A percentile compares a stretch with the other conserved stretches of the same genome.
phyloP scores from a whole-genome alignment of 2,113 vertebrate genomes.

The Todiramphus saurophagus region DNA sequence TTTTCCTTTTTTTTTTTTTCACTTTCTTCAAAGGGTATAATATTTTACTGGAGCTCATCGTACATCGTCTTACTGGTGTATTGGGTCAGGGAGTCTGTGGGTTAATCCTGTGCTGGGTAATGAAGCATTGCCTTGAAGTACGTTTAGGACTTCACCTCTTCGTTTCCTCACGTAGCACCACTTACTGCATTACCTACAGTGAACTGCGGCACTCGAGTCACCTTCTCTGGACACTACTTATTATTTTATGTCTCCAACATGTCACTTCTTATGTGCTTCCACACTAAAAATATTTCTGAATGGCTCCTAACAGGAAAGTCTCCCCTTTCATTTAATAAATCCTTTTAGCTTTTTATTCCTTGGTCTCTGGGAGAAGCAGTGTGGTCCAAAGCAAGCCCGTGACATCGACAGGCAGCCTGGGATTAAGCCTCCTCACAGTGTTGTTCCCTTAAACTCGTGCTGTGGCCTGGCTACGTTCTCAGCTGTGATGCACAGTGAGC shows the following conservation, averaged over 20 bases:
- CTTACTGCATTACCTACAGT: background rate
- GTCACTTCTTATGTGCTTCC: background rate
- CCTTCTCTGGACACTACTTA: slow-evolving; percentile 24
- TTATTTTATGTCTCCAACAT: slow-evolving; percentile 11
- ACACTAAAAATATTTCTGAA: slow-evolving; percentile 18
- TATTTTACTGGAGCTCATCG: background rate
- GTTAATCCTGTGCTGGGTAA: background rate
- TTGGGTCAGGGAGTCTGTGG: background rate
- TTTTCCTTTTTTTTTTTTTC: no score
- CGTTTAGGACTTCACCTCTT: background rate
- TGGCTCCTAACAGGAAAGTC: background rate
- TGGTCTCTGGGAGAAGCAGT: fast-evolving
- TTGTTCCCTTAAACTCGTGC: background rate
- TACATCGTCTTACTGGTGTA: background rate
- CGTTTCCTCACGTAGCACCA: fast-evolving
- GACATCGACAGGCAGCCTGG: background rate
- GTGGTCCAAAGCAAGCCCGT: background rate
- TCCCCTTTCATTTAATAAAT: background rate
- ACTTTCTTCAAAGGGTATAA: background rate
- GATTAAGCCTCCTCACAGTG: background rate
- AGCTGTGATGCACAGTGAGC: background rate
- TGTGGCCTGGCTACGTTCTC: background rate
- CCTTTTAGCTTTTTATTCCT: background rate
- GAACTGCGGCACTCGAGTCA: background rate
- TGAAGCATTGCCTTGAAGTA: background rate